These are phyloP conservation scores for Condylura cristata DNA, from an alignment of 2,113 vertebrate species.

Conservation along the genomic window DNA sequence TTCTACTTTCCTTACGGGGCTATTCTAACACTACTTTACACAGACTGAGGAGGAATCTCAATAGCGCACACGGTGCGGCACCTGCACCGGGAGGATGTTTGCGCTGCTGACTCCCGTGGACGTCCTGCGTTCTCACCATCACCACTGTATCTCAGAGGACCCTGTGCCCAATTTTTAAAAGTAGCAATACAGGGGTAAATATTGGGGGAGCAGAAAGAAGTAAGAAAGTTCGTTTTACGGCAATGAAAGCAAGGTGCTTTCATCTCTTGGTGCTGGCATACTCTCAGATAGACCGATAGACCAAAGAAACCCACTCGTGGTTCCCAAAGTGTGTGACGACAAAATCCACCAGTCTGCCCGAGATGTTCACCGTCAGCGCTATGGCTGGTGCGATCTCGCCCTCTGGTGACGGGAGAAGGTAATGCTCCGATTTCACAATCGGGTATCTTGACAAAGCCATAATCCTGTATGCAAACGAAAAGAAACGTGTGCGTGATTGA, in stretches of 20 bases:
- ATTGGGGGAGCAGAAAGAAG: neutral
- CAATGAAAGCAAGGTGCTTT: neutral
- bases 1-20: neutral
- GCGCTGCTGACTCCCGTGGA: accelerated
- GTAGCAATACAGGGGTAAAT: neutral
- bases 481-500: neutral
- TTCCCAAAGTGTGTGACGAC: conserved; percentile 88
- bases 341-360: conserved; percentile 82
- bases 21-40: neutral
- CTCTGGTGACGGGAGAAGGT: conserved; percentile 87
- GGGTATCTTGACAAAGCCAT: conserved; percentile 86
- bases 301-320: conserved; percentile 82
- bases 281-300: neutral
- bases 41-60: neutral
- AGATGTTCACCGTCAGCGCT: conserved; percentile 84
- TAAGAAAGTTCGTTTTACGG: neutral
- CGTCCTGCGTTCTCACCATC: too few species aligned
- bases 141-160: neutral
- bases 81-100: neutral
- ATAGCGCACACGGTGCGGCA: too few species aligned
- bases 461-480: conserved; percentile 73
- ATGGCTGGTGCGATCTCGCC: conserved; percentile 88
- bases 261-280: neutral
- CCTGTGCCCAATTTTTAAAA: neutral
- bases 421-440: conserved; percentile 85